phyloP scores from a whole-genome alignment of 2,113 vertebrate genomes.

The Glareola pratincola region DNA sequence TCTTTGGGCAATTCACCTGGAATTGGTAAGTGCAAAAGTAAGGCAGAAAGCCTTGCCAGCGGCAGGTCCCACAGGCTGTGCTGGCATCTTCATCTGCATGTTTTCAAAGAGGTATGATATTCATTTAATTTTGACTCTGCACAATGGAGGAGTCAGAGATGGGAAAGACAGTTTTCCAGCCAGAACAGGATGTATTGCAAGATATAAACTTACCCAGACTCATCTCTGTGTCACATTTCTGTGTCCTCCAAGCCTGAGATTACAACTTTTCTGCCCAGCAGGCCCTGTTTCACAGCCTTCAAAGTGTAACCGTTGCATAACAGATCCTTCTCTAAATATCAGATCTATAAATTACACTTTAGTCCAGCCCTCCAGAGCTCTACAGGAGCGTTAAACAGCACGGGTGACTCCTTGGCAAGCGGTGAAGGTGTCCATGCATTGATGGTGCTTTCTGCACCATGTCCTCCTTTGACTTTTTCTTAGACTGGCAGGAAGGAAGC shows the following conservation, averaged over 20 bases:
- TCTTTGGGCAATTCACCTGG: neutral
- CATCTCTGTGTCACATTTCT: neutral
- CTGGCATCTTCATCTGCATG: neutral
- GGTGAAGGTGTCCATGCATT: neutral
- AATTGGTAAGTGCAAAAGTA: neutral
- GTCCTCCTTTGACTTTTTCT: neutral
- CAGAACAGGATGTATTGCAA: neutral
- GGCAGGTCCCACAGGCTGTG: neutral
- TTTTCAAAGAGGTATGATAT: neutral
- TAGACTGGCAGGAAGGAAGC: neutral
- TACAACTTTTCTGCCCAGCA: neutral
- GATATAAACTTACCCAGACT: neutral
- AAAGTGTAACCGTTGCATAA: neutral
- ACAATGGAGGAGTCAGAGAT: neutral
- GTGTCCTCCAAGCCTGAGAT: neutral
- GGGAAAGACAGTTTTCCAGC: neutral
- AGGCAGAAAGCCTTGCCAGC: neutral
- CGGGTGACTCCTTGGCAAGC: neutral
- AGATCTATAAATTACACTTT: neutral
- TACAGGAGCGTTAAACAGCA: neutral
- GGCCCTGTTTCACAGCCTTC: neutral
- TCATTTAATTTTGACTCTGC: neutral
- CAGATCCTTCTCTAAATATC: neutral
- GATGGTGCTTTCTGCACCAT: neutral
- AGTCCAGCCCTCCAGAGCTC: neutral